These are phyloP conservation scores for Chydorus sphaericus DNA, from an alignment of 2,888 invertebrate genomes.

Conservation along the genomic window DNA sequence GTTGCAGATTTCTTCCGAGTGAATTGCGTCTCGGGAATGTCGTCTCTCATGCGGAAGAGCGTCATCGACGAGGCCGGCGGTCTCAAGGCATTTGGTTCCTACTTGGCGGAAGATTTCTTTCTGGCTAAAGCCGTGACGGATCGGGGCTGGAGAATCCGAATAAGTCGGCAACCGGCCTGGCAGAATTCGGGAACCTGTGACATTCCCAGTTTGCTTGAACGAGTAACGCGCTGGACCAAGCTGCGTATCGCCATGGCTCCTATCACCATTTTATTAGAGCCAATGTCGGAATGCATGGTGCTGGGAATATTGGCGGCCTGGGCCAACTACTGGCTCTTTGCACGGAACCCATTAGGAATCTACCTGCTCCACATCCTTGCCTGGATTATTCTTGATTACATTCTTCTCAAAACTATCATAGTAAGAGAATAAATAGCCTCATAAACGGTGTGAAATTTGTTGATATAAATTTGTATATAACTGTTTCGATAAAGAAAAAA, in stretches of 20 bases:
- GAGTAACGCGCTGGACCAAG: conserved; percentile 71
- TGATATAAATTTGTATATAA: no score
- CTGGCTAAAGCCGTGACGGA: conserved; percentile 78
- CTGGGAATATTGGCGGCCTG: conserved; percentile 79
- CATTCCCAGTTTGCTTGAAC: conserved; percentile 67
- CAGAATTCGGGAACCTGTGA: conserved; percentile 88
- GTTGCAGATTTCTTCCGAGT: conserved; percentile 79
- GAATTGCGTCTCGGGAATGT: conserved; percentile 98
- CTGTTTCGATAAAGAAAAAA: background rate
- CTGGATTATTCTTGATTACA: conserved; percentile 95
- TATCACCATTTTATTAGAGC: conserved; percentile 76
- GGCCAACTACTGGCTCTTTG: conserved; percentile 65
- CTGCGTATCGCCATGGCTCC: conserved; percentile 92
- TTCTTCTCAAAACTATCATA: conserved; percentile 73
- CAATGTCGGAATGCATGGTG: conserved; percentile 86
- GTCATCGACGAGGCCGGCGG: conserved; percentile 87
- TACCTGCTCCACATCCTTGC: conserved; percentile 79
- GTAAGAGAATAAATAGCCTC: conserved; percentile 30
- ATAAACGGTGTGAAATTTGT: background rate
- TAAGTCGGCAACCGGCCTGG: conserved; percentile 84
- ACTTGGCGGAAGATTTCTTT: conserved; percentile 96
- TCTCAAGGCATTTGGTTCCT: conserved; percentile 74
- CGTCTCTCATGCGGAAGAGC: conserved; percentile 74
- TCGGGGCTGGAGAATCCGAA: conserved; percentile 76
- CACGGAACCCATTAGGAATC: conserved; percentile 78